Percentiles rank a stretch among this genome's conserved stretches.
Conservation (phyloP, 2,888 invertebrate genomes). For the Tanypteryx hageni region DNA sequence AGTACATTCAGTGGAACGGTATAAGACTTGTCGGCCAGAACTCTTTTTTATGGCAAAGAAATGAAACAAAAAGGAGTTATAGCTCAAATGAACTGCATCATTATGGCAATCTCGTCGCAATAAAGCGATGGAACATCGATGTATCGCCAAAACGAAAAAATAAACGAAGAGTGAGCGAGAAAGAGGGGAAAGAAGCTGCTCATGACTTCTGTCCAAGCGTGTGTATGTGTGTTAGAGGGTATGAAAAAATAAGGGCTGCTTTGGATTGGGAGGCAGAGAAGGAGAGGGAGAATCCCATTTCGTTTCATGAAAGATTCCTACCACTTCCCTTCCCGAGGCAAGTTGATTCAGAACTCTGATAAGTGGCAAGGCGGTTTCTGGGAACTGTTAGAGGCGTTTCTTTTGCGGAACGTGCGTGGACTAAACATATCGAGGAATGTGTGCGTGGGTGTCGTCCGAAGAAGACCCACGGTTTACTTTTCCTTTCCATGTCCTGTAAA, state of each 20-base stretch:
- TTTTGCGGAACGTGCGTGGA: slow-evolving; percentile 21
- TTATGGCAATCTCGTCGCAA: neutral
- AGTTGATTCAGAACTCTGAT: slow-evolving; percentile 28
- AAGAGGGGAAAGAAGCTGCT: neutral
- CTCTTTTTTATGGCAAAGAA: neutral
- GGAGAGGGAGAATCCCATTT: neutral
- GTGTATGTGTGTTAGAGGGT: neutral
- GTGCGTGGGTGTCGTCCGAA: neutral
- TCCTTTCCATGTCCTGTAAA: neutral
- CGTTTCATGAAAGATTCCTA: slow-evolving; percentile 14
- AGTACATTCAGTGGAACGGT: too few relatives aligned
- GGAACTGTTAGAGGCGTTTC: slow-evolving; percentile 14
- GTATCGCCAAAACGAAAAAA: neutral
- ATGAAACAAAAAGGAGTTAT: neutral
- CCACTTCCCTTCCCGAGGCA: neutral
- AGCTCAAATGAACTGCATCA: neutral
- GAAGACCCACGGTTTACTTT: neutral
- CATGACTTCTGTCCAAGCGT: neutral
- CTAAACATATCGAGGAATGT: neutral
- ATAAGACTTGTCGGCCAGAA: too few relatives aligned
- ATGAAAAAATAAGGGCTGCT: neutral
- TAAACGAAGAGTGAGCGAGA: neutral
- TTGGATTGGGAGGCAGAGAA: neutral
- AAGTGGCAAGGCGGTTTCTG: slow-evolving; percentile 11
- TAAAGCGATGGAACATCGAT: slow-evolving; percentile 29